A percentile compares a stretch with the other conserved stretches of the same genome.
phyloP scores from a whole-genome alignment of 2,888 invertebrate genomes.

The Cryptocephalus moraei region DNA sequence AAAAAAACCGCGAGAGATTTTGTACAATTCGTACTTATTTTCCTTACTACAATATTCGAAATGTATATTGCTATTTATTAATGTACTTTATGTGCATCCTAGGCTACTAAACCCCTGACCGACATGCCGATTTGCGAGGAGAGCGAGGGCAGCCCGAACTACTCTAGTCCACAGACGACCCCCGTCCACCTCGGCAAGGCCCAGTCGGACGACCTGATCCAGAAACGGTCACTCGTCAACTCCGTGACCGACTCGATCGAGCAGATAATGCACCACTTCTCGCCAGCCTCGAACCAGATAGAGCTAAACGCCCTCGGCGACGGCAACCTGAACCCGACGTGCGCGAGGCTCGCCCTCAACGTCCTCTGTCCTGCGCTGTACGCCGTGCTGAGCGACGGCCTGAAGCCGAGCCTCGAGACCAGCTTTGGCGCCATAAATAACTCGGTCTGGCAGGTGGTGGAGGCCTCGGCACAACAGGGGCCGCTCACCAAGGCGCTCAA shows the following conservation, averaged over 20 bases:
- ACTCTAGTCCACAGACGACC: slow-evolving; percentile 42
- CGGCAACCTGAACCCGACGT: slow-evolving; percentile 50
- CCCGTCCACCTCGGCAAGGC: slow-evolving; percentile 23
- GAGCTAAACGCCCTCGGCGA: slow-evolving; percentile 51
- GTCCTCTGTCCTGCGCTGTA: slow-evolving; percentile 76
- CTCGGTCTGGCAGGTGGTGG: slow-evolving; percentile 84
- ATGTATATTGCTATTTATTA: too few species aligned
- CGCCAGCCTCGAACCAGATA: slow-evolving; percentile 52
- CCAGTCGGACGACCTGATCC: slow-evolving; percentile 40
- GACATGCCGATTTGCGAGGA: slow-evolving; percentile 58
- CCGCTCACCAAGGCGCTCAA: slow-evolving; percentile 75
- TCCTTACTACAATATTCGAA: too few species aligned
- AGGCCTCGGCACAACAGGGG: slow-evolving; percentile 78
- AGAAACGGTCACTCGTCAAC: slow-evolving; percentile 59
- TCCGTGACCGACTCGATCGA: slow-evolving; percentile 68
- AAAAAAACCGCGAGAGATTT: slow-evolving; percentile 15
- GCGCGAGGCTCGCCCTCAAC: slow-evolving; percentile 63
- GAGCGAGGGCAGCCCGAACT: slow-evolving; percentile 50
- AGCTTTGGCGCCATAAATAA: slow-evolving; percentile 79
- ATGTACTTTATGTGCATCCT: too few species aligned
- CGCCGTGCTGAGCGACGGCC: slow-evolving; percentile 73
- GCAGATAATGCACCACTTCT: slow-evolving; percentile 61
- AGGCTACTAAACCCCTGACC: slow-evolving; percentile 48
- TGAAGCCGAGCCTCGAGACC: slow-evolving; percentile 70
- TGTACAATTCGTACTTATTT: too few species aligned